Conservation (phyloP, 2,797 vertebrate genomes). For the Spondyliosoma cantharus region DNA sequence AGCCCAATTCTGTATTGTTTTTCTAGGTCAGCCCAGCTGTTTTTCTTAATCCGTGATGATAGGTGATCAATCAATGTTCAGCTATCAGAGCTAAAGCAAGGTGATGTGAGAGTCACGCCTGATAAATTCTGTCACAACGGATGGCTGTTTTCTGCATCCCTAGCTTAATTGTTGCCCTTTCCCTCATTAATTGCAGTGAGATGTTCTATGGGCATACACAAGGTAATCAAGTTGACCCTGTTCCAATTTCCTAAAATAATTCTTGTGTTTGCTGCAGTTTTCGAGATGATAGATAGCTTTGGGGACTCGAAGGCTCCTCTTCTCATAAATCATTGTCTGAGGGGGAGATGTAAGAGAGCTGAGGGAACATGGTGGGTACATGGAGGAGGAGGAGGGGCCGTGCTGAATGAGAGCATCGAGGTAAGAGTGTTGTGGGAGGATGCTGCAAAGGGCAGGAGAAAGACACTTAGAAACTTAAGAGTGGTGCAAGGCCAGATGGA, state of each 20-base stretch:
- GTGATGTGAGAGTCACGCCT: conserved; percentile 40
- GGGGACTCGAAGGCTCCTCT: conserved; percentile 83
- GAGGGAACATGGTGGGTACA: conserved; percentile 73
- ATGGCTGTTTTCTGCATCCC: conserved; percentile 68
- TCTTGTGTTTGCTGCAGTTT: conserved; percentile 88
- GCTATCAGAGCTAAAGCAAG: conserved; percentile 59
- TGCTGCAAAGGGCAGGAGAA: conserved; percentile 74
- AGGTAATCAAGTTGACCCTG: conserved; percentile 85
- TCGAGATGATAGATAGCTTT: conserved; percentile 87
- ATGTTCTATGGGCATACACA: conserved; percentile 77
- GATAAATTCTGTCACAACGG: conserved; percentile 54
- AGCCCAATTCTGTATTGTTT: conserved; percentile 74
- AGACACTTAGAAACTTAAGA: conserved; percentile 70
- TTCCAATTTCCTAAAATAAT: conserved; percentile 89
- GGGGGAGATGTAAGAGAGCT: conserved; percentile 72
- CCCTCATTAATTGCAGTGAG: conserved; percentile 77
- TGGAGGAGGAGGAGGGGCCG: conserved; percentile 63
- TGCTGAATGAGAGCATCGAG: conserved; percentile 53
- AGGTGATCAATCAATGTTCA: conserved; percentile 76
- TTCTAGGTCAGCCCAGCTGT: conserved; percentile 81
- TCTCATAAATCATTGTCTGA: conserved; percentile 88
- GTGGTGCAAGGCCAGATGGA: conserved; percentile 60
- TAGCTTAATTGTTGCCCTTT: conserved; percentile 79
- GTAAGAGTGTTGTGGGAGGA: conserved; percentile 57
- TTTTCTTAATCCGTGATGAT: conserved; percentile 67